Evolutionary conservation across 2,888 invertebrate species (phyloP), one percentile per base, ranked within the genome.

Genomic region (Rhodophaea formosa): DNA sequence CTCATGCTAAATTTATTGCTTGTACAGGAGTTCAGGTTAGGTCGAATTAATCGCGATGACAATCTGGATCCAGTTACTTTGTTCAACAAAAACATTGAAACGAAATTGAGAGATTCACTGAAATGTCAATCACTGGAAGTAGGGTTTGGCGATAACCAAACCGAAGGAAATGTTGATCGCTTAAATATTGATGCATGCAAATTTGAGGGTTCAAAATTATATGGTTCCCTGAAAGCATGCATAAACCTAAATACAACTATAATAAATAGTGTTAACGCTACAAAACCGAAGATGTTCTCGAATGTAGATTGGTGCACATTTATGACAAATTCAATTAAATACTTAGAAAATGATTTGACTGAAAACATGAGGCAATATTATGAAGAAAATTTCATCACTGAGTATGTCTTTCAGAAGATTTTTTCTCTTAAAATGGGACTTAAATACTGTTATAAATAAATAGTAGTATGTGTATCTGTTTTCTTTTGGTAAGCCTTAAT

Each of bases 1-100:
- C 80, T 95, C 0, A 88, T 93, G 0, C 70, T 94, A 6, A 93
- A 93, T 80, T 80, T 95, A 57, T 74, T 93, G 7, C 70, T 92
- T 7, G 77, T 93, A 12, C 67, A 79, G 59, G 84, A 76, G 44
- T 84, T 82, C 60, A 81, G 69, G 64, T 54, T 63, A 6, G 78
- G 79, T 32, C 8, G 0, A 1, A 35, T 35, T 3, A 10, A 10
- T 35, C 3, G 0, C 12, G 1, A 35, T 10, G 3, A 3, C 12
- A 3, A 6, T 1, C 7, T 8, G 8, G 35, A 8, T 3, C 35
- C 35, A 10, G 35, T 12, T 10, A 35, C 0, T 12, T 8, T 39
- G 3, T 39, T 23, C 23, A 23, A 12, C 5, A n/a, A 39, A 12
- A 5, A 39, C 12, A 12, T 39, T 39, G 39, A 39, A 12, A 39